These are phyloP conservation scores for Andrena cerasifolii DNA, from an alignment of 1,140 invertebrate species.

Conservation along the genomic window DNA sequence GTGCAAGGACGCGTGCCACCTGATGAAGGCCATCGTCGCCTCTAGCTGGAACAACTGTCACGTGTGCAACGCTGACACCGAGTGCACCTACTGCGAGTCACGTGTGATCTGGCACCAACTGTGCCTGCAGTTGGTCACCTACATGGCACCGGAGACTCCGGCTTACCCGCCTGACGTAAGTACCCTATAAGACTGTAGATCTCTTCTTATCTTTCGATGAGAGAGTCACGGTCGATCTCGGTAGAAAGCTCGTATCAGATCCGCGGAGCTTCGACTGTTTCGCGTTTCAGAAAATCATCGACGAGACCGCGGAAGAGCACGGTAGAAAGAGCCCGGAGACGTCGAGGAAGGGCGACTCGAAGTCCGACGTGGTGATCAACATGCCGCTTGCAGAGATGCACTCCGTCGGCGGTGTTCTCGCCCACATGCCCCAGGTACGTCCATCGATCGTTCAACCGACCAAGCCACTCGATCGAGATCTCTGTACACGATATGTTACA, in stretches of 20 bases:
- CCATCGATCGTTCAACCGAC: conserved; percentile 52
- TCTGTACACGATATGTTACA: conserved; percentile 50
- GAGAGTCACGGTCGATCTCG: too few relatives aligned
- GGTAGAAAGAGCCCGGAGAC: conserved; percentile 86
- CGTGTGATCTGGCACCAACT: conserved; percentile 97
- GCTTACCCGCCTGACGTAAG: conserved; percentile 91
- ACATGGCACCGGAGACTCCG: conserved; percentile 89
- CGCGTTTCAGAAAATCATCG: conserved; percentile 83
- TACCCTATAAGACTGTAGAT: too few relatives aligned
- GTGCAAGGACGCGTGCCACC: conserved; percentile 88
- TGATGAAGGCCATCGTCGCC: conserved; percentile 92
- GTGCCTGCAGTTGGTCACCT: conserved; percentile 90
- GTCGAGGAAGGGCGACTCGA: conserved; percentile 85
- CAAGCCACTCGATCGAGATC: neutral
- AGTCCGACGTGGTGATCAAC: conserved; percentile 85
- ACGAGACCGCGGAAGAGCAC: conserved; percentile 85
- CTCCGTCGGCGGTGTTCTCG: conserved; percentile 91
- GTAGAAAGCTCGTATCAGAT: too few relatives aligned
- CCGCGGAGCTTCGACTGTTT: neutral
- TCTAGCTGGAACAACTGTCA: conserved; percentile 89
- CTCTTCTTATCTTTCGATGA: too few relatives aligned
- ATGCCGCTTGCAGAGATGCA: conserved; percentile 87
- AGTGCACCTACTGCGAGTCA: conserved; percentile 96
- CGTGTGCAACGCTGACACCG: conserved; percentile 85
- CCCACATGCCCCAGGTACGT: conserved; percentile 95